These are phyloP conservation scores for Pachliopta kotzebuea DNA, from an alignment of 2,888 invertebrate species.

Conservation along the genomic window DNA sequence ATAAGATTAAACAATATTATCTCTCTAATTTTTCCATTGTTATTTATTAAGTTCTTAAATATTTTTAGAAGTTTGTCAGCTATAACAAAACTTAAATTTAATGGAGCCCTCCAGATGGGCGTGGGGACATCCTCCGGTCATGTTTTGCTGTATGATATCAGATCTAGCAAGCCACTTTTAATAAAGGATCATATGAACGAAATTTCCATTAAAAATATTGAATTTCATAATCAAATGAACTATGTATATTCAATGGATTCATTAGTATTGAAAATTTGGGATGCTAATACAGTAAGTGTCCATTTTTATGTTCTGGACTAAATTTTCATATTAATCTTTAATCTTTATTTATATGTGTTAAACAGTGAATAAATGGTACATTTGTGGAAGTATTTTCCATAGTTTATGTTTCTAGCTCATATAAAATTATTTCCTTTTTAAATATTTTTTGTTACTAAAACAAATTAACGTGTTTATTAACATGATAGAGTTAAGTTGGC, in stretches of 20 bases:
- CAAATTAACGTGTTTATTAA: too few species aligned
- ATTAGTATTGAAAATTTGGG: constrained; percentile 94
- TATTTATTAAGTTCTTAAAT: background rate
- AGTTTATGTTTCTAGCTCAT: too few species aligned
- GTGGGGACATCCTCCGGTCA: constrained; percentile 98
- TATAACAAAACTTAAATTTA: constrained; percentile 89
- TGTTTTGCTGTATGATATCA: constrained; percentile 95
- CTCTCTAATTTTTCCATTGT: background rate
- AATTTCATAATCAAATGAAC: constrained; percentile 90
- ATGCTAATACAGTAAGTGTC: constrained; percentile 86
- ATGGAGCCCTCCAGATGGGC: constrained; percentile 88
- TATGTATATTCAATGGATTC: constrained; percentile 94
- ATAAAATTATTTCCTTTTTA: too few species aligned
- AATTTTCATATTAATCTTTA: background rate
- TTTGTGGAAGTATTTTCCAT: too few species aligned
- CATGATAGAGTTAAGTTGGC: too few species aligned
- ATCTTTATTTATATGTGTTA: background rate
- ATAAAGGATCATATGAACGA: constrained; percentile 98
- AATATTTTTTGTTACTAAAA: too few species aligned
- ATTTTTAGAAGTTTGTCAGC: constrained; percentile 79
- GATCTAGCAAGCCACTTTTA: constrained; percentile 92
- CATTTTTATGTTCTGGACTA: background rate
- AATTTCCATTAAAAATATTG: constrained; percentile 92
- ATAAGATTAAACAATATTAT: too few species aligned
- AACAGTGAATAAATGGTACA: too few species aligned